These are phyloP conservation scores for Tangachromis dhanisi DNA, from an alignment of 2,113 vertebrate species.

Conservation along the genomic window DNA sequence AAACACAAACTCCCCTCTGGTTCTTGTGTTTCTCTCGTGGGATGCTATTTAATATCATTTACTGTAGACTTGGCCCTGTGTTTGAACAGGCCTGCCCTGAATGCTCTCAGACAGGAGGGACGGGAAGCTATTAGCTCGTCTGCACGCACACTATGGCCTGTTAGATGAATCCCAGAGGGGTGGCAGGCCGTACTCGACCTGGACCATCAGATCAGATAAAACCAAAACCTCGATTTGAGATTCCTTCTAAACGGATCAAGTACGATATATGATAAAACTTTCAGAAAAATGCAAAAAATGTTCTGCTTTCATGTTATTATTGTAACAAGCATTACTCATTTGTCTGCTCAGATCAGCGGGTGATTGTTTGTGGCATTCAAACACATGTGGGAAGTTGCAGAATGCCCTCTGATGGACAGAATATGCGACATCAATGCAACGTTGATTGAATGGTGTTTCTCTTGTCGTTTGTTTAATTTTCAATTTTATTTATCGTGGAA, in stretches of 20 bases:
- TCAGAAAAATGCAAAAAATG: not conserved
- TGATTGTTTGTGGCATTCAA: not conserved
- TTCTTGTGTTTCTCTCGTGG: conserved; percentile 20
- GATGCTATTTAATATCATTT: conserved; percentile 4
- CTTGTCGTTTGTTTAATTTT: rapidly evolving
- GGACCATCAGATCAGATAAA: not conserved
- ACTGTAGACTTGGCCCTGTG: not conserved
- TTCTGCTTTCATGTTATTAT: not conserved
- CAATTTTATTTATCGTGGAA: not conserved
- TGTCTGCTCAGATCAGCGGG: not conserved
- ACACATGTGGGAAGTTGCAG: not conserved
- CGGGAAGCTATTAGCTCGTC: conserved; percentile 45
- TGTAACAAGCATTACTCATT: not conserved
- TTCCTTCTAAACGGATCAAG: not conserved
- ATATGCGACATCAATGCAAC: not conserved
- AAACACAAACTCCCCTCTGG: not conserved
- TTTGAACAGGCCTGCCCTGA: conserved; percentile 10
- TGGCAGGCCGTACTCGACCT: not conserved
- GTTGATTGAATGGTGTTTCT: not conserved
- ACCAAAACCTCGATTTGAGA: not conserved
- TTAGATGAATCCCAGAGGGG: not conserved
- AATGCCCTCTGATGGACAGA: not conserved
- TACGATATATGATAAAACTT: rapidly evolving
- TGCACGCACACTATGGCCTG: conserved; percentile 30
- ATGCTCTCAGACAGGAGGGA: conserved; percentile 46